phyloP scores from a whole-genome alignment of 2,888 invertebrate species.

The Escarpia spicata region DNA sequence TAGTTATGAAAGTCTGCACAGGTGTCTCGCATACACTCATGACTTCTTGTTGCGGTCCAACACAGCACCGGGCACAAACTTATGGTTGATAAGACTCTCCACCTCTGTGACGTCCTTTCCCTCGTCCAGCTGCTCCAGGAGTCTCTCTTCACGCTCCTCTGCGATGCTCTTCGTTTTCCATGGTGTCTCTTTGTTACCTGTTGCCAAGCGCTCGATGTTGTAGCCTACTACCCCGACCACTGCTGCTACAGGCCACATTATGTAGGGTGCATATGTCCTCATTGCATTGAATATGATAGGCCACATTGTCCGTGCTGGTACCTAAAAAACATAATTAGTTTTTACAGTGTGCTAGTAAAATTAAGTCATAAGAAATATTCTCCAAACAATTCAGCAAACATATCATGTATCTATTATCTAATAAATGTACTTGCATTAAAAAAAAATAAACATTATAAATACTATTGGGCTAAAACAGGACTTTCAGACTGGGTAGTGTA shows the following conservation, averaged over 20 bases:
- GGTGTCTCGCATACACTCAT: not conserved
- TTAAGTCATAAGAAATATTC: too few relatives aligned
- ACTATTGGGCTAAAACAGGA: too few relatives aligned
- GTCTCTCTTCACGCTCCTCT: conserved; percentile 78
- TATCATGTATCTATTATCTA: too few relatives aligned
- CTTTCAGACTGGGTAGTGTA: too few relatives aligned
- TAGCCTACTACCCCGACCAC: conserved; percentile 87
- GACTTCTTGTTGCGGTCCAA: not conserved
- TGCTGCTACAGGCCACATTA: conserved; percentile 84
- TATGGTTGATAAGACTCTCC: conserved; percentile 75
- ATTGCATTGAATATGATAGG: conserved; percentile 76
- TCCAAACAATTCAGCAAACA: too few relatives aligned
- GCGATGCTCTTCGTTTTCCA: conserved; percentile 71
- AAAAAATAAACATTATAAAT: too few relatives aligned
- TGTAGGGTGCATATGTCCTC: conserved; percentile 79
- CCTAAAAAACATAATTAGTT: not conserved
- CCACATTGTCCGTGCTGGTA: conserved; percentile 74
- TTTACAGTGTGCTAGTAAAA: not conserved
- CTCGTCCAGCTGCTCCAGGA: conserved; percentile 69
- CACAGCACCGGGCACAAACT: conserved; percentile 64
- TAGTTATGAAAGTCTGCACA: not conserved
- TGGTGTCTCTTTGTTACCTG: conserved; percentile 66
- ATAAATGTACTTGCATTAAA: too few relatives aligned
- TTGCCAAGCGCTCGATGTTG: conserved; percentile 75
- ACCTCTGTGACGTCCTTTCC: conserved; percentile 71